Conservation (phyloP, 2,888 invertebrate species). For the Neoascia interrupta region DNA sequence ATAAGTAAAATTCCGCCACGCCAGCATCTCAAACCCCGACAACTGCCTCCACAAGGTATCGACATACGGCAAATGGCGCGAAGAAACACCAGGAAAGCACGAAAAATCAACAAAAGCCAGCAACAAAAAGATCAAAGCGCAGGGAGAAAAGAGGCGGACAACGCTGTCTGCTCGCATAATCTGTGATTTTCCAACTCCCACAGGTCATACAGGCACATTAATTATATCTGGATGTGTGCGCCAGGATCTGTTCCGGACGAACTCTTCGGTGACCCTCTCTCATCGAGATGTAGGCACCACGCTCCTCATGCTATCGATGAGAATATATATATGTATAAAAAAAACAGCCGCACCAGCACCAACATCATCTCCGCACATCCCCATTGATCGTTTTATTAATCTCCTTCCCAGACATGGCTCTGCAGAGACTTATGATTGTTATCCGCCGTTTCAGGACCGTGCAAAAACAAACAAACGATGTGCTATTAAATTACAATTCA, state of each 20-base stretch:
- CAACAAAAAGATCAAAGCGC: constrained; percentile 19
- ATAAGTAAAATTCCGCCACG: neutral
- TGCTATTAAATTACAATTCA: constrained; percentile 68
- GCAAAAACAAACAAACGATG: constrained; percentile 64
- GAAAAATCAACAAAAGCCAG: constrained; percentile 37
- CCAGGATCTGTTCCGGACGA: constrained; percentile 59
- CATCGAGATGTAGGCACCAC: constrained; percentile 32
- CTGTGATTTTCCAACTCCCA: constrained; percentile 72
- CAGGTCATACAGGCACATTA: constrained; percentile 72
- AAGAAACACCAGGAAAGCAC: constrained; percentile 53
- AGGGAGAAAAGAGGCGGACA: constrained; percentile 53
- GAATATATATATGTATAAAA: no score
- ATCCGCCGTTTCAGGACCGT: constrained; percentile 44
- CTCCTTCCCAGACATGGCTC: constrained; percentile 29
- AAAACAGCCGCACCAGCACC: neutral
- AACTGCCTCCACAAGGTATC: constrained; percentile 20
- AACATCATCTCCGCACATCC: constrained; percentile 44
- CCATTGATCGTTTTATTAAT: constrained; percentile 68
- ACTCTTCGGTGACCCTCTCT: constrained; percentile 51
- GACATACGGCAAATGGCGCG: constrained; percentile 48
- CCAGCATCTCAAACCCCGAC: constrained; percentile 8
- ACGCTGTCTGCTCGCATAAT: constrained; percentile 71
- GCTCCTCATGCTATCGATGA: constrained; percentile 39
- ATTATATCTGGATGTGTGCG: constrained; percentile 70
- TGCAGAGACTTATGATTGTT: constrained; percentile 44